These are phyloP conservation scores for Leptoteleia sp. DNA, from an alignment of 1,140 invertebrate species.

Conservation along the genomic window DNA sequence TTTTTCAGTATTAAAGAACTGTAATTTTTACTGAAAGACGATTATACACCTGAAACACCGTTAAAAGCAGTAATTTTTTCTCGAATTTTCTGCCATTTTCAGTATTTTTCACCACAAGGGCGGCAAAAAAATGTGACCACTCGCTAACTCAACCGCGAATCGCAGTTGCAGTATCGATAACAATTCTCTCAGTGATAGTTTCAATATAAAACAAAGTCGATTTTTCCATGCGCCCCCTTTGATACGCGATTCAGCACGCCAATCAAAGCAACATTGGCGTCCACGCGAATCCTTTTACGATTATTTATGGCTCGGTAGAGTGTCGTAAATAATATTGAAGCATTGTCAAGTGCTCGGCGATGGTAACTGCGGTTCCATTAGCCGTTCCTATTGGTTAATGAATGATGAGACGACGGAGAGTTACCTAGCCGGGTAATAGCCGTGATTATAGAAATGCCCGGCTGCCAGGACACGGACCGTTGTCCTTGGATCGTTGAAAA, in stretches of 20 bases:
- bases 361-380: constrained; percentile 31
- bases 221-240: no score
- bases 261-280: constrained; percentile 24
- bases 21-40: no score
- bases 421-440: constrained; percentile 36
- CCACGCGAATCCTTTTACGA: constrained; percentile 26
- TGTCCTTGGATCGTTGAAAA: constrained; percentile 34
- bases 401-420: constrained; percentile 52
- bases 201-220: no score
- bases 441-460: constrained; percentile 36
- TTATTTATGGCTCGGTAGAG: constrained; percentile 37
- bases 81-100: no score
- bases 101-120: no score
- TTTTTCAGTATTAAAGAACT: no score
- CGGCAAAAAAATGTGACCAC: no score
- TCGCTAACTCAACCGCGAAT: no score
- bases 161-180: no score
- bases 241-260: constrained; percentile 16
- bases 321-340: constrained; percentile 37
- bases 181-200: no score
- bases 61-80: no score
- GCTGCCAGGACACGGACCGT: constrained; percentile 41
- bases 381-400: constrained; percentile 54
- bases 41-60: no score
- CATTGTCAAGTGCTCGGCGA: constrained; percentile 4